Conservation (phyloP, 2,113 vertebrate species). For the Ptychochromis oligacanthus region DNA sequence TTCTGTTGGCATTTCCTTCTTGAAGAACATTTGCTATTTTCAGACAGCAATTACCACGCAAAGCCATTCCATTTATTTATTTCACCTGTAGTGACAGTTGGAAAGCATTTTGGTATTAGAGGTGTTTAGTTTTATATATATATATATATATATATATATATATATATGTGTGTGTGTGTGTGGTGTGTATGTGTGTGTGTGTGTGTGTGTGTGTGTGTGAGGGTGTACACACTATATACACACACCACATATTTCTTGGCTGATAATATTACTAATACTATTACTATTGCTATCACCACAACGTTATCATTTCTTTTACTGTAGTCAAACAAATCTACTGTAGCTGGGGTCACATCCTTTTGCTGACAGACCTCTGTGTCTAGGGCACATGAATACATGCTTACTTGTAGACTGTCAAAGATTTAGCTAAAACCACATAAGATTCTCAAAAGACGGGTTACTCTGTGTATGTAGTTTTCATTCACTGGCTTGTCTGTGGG, state of each 20-base stretch:
- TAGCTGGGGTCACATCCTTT: constrained; percentile 47
- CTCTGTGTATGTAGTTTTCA: constrained; percentile 24
- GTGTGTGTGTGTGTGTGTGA: too few relatives aligned
- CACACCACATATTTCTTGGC: too few relatives aligned
- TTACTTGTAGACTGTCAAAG: constrained; percentile 47
- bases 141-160: too few relatives aligned
- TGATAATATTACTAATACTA: too few relatives aligned
- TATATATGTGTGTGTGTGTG: too few relatives aligned
- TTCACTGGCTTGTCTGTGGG: background rate
- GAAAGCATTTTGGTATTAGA: background rate
- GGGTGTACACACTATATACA: too few relatives aligned
- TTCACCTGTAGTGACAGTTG: constrained; percentile 3
- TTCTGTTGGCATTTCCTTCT: constrained; percentile 10
- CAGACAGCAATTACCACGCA: constrained; percentile 3
- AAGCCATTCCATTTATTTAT: constrained; percentile 4
- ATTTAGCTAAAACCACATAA: constrained; percentile 38
- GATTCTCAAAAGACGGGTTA: constrained; percentile 25
- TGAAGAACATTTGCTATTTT: constrained; percentile 13
- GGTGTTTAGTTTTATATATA: too few relatives aligned
- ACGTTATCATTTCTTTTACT: too few relatives aligned
- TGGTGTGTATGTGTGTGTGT: too few relatives aligned
- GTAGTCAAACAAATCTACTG: background rate
- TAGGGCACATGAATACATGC: constrained; percentile 48
- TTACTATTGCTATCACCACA: too few relatives aligned
- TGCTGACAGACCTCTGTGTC: constrained; percentile 54